Evolutionary conservation across 1,140 invertebrate genomes (phyloP), one percentile per base, ranked within the genome.

Genomic region (Amyelois transitella): DNA sequence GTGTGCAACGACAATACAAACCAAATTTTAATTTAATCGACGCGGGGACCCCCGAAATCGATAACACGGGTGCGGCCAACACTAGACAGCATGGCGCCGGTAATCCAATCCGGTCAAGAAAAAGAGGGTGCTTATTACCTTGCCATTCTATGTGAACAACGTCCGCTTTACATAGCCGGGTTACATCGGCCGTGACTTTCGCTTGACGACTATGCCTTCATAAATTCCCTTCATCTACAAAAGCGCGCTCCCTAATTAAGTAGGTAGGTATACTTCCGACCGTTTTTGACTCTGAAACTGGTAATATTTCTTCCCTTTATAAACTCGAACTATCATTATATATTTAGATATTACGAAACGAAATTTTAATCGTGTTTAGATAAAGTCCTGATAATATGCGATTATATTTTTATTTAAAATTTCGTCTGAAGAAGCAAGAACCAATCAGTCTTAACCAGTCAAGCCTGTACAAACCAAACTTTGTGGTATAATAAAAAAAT

Each of bases 101-200:
- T 67, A 67, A 71, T 66, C 62, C 67, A 71, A 77, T 72, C 75
- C 74, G 71, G 68, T 71, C 76, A 77, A 79, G 64, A 70, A 74
- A n/a, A 66, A 57, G 67, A 77, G 65, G 48, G 50, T 64, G 66
- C 60, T 73, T 71, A 76, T 68, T 69, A 67, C 63, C 47, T 63
- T 38, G 60, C 64, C 62, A 65, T 65, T 64, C 64, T 71, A 74
- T 74, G 75, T 65, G 72, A 81, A 72, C 75, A 61, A 63, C 56
- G 65, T 75, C 62, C 69, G 67, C 64, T 66, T 51, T 24, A 44
- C 57, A 67, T 62, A 44, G 60, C 60, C 62, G 66, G 60, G 64
- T 77, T 71, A 62, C 68, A 47, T 25, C 49, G 62, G 54, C 59
- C 58, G 59, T 80, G 75, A 77, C 68, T 75, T 80, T 64, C 53